A percentile compares a stretch with the other conserved stretches of the same genome.
Conservation (phyloP, 2,797 vertebrate genomes). For the Chelidonichthys spinosus region DNA sequence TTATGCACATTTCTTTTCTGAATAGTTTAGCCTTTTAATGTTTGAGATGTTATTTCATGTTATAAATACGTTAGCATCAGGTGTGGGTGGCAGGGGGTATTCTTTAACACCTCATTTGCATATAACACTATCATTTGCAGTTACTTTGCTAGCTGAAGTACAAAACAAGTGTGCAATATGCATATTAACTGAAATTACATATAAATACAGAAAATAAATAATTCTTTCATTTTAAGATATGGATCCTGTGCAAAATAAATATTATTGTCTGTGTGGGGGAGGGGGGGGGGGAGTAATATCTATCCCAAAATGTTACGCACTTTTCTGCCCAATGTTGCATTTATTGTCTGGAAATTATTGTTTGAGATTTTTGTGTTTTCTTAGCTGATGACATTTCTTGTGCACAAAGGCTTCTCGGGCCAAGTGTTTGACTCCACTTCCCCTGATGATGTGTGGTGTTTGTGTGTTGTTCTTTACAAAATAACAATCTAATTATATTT, state of each 20-base stretch:
- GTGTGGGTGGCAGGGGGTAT: background rate
- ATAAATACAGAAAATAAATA: constrained; percentile 10
- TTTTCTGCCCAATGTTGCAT: constrained; percentile 45
- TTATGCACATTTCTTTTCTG: constrained; percentile 38
- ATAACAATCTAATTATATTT: constrained; percentile 77
- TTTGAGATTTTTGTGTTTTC: constrained; percentile 41
- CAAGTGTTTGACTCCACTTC: constrained; percentile 65
- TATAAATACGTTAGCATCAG: constrained; percentile 28
- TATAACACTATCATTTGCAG: constrained; percentile 1
- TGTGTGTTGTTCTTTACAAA: constrained; percentile 72
- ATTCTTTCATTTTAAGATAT: constrained; percentile 16
- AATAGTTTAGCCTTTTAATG: constrained; percentile 49
- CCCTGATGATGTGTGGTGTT: constrained; percentile 67
- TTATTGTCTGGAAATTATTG: constrained; percentile 34
- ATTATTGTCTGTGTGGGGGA: background rate
- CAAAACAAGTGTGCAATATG: constrained; percentile 27
- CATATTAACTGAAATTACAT: constrained; percentile 33
- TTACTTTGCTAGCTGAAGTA: constrained; percentile 24
- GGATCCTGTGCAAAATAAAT: constrained; percentile 8
- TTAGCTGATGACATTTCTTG: constrained; percentile 55
- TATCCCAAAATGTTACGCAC: constrained; percentile 24
- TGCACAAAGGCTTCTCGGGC: constrained; percentile 44
- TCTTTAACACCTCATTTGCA: constrained; percentile 15
- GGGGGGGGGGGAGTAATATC: constrained; percentile 12
- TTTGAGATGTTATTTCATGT: constrained; percentile 50